These are phyloP conservation scores for Ericerus pela DNA, from an alignment of 1,140 invertebrate genomes.

Conservation along the genomic window DNA sequence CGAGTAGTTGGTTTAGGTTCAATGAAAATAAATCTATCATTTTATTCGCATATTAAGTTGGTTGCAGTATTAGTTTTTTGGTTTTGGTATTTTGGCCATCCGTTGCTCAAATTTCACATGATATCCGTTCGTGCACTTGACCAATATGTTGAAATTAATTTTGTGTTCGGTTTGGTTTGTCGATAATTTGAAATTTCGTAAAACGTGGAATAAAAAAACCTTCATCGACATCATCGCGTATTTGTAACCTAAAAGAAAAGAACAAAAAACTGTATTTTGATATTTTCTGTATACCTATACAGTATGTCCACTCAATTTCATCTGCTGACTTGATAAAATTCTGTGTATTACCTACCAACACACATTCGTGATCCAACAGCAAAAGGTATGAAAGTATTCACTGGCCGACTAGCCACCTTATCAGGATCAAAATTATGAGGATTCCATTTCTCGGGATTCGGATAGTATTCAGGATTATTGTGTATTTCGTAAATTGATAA, in stretches of 20 bases:
- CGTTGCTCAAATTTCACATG: neutral
- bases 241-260: neutral
- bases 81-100: no score
- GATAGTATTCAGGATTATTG: slow-evolving; percentile 33
- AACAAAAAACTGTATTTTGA: neutral
- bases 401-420: slow-evolving; percentile 27
- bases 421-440: slow-evolving; percentile 40
- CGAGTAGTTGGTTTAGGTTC: no score
- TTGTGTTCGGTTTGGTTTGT: neutral
- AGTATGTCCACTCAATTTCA: neutral
- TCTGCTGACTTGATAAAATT: no score
- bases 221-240: neutral
- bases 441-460: slow-evolving; percentile 39
- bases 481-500: slow-evolving; percentile 44
- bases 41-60: no score
- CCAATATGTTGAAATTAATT: neutral
- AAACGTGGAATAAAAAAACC: neutral
- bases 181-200: neutral
- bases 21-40: no score
- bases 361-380: slow-evolving; percentile 34
- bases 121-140: neutral
- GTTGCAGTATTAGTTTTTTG: no score
- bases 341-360: slow-evolving; percentile 33
- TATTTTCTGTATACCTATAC: neutral
- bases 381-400: slow-evolving; percentile 33